Evolutionary conservation across 2,888 invertebrate species (phyloP).

Genomic region (Elegia similella): DNA sequence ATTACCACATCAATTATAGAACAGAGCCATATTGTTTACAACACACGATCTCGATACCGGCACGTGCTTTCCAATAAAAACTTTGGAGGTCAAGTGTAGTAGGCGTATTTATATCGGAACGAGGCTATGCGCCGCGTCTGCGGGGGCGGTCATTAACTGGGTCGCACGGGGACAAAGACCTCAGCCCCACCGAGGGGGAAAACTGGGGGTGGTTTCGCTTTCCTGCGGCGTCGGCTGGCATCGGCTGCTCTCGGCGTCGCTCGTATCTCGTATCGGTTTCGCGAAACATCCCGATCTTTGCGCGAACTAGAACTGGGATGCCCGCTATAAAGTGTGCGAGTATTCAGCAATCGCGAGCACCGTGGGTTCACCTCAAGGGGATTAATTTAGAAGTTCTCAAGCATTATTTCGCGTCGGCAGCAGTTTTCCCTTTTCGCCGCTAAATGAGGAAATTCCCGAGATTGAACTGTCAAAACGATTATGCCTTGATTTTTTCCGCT

Average conservation of each 20-base stretch:
- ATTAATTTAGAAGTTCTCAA: slow-evolving; percentile 69
- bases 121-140: slow-evolving; percentile 73
- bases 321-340: slow-evolving; percentile 56
- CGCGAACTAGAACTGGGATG: slow-evolving; percentile 47
- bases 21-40: slow-evolving; percentile 56
- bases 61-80: slow-evolving; percentile 80
- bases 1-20: slow-evolving; percentile 33
- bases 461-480: slow-evolving; percentile 52
- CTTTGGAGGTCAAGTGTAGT: slow-evolving; percentile 82
- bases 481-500: slow-evolving; percentile 36
- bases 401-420: slow-evolving; percentile 56
- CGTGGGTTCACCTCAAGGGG: slow-evolving; percentile 60
- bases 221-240: slow-evolving; percentile 41
- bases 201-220: slow-evolving; percentile 67
- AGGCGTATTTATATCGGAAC: slow-evolving; percentile 79
- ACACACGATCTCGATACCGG: slow-evolving; percentile 63
- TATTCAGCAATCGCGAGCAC: slow-evolving; percentile 39
- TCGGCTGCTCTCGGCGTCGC: slow-evolving; percentile 42
- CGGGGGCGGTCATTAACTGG: slow-evolving; percentile 80
- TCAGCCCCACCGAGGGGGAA: slow-evolving; percentile 54
- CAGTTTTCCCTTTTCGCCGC: slow-evolving; percentile 64
- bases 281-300: slow-evolving; percentile 55
- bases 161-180: slow-evolving; percentile 78
- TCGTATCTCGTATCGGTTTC: slow-evolving; percentile 39
- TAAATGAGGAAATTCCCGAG: slow-evolving; percentile 43